Evolutionary conservation across 2,797 vertebrate genomes (phyloP).

Genomic region (Lutjanus argentimaculatus): DNA sequence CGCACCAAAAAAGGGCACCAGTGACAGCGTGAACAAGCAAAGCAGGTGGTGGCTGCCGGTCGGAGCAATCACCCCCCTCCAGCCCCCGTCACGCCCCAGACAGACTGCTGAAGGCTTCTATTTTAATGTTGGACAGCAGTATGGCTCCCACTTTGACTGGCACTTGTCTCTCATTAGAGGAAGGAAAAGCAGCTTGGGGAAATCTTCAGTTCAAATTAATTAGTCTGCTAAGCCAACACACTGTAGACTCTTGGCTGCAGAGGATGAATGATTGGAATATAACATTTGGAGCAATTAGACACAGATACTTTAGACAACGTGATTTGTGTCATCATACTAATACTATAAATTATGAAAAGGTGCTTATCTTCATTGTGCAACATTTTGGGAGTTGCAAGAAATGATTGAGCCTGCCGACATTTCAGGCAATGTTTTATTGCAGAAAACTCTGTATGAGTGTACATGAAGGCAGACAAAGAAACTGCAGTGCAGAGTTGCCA

Average conservation of each 20-base stretch:
- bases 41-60: conserved; percentile 87
- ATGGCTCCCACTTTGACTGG: conserved; percentile 71
- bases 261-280: conserved; percentile 42
- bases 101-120: conserved; percentile 74
- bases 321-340: conserved; percentile 19
- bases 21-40: conserved; percentile 87
- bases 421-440: background rate
- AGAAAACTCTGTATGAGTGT: background rate
- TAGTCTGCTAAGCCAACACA: conserved; percentile 54
- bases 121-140: conserved; percentile 77
- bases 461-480: background rate
- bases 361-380: background rate
- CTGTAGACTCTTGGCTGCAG: conserved; percentile 40
- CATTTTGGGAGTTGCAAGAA: conserved; percentile 1
- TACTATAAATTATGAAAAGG: background rate
- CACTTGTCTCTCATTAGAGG: conserved; percentile 76
- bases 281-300: conserved; percentile 44
- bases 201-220: conserved; percentile 69
- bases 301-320: conserved; percentile 28
- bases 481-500: background rate
- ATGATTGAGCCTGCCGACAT: background rate
- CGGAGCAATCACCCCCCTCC: conserved; percentile 72
- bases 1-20: conserved; percentile 82
- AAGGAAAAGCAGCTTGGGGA: conserved; percentile 63
- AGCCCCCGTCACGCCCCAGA: conserved; percentile 68